A percentile compares a stretch with the other conserved stretches of the same genome.
Evolutionary conservation across 2,888 invertebrate genomes (phyloP).

Genomic region (Siphonodentalium dalli): DNA sequence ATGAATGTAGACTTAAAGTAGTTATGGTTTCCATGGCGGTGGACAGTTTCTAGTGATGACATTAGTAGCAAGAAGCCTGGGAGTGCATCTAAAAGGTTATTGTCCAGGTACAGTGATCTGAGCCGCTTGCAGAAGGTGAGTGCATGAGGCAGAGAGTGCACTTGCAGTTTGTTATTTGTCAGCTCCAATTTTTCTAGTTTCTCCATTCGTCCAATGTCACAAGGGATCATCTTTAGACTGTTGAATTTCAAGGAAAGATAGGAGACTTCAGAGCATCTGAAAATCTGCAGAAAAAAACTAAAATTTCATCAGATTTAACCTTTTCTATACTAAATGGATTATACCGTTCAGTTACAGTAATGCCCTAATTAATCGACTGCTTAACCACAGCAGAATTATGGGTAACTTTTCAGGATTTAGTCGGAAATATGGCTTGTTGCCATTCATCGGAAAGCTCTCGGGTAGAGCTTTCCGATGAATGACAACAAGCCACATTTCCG

Average conservation of each 20-base stretch:
- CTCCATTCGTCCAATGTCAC: constrained; percentile 66
- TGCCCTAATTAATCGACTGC: too few species aligned
- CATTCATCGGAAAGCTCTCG: too few species aligned
- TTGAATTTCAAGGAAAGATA: constrained; percentile 66
- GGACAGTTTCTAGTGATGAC: constrained; percentile 65
- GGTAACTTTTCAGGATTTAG: too few species aligned
- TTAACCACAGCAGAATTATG: too few species aligned
- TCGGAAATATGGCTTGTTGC: too few species aligned
- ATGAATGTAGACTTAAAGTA: constrained; percentile 68
- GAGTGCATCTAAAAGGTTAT: constrained; percentile 67
- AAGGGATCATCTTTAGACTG: constrained; percentile 64
- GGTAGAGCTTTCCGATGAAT: too few species aligned
- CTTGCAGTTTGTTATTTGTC: constrained; percentile 67
- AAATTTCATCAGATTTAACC: too few species aligned
- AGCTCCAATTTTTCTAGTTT: constrained; percentile 65
- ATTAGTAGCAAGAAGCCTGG: constrained; percentile 67
- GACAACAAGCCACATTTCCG: too few species aligned
- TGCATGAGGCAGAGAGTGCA: constrained; percentile 66
- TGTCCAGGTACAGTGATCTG: constrained; percentile 64
- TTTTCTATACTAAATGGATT: too few species aligned
- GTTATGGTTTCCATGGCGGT: constrained; percentile 68
- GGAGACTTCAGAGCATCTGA: constrained; percentile 64
- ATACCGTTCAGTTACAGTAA: too few species aligned
- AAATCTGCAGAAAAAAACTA: constrained; percentile 59
- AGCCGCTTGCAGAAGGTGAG: constrained; percentile 65